phyloP scores from a whole-genome alignment of 2,113 vertebrate species.

The Protobothrops mucrosquamatus region DNA sequence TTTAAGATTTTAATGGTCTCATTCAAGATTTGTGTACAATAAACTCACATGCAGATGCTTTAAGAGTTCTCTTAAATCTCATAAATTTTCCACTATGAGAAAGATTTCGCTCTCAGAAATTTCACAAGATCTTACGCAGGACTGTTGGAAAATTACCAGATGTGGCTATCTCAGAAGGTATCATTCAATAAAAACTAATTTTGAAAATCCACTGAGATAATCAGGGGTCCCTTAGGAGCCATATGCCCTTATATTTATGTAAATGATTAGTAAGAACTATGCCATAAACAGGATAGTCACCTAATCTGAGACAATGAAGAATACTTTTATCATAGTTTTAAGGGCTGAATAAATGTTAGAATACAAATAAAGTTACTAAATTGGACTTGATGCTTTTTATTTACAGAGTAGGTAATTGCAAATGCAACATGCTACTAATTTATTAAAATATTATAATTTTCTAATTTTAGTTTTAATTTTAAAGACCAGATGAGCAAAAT shows the following conservation, averaged over 20 bases:
- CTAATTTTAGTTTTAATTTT: not conserved
- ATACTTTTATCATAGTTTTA: not conserved
- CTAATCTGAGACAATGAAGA: not conserved
- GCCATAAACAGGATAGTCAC: not conserved
- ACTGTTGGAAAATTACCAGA: not conserved
- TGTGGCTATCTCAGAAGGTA: not conserved
- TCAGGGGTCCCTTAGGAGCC: not conserved
- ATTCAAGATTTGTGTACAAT: not conserved
- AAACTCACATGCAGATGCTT: not conserved
- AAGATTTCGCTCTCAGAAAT: not conserved
- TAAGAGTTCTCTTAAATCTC: not conserved
- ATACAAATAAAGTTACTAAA: not conserved
- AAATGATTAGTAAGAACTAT: not conserved
- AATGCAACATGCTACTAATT: not conserved
- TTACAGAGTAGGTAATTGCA: not conserved
- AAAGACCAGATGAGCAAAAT: not conserved
- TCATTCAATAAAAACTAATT: not conserved
- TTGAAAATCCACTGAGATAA: not conserved
- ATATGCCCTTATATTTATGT: not conserved
- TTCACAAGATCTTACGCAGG: not conserved
- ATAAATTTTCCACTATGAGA: not conserved
- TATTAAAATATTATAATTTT: not conserved
- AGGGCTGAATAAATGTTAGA: not conserved
- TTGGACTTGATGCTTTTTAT: not conserved
- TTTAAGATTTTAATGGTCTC: not conserved